Conservation (phyloP, 2,888 invertebrate species). For the Ichneumoninae sp. region DNA sequence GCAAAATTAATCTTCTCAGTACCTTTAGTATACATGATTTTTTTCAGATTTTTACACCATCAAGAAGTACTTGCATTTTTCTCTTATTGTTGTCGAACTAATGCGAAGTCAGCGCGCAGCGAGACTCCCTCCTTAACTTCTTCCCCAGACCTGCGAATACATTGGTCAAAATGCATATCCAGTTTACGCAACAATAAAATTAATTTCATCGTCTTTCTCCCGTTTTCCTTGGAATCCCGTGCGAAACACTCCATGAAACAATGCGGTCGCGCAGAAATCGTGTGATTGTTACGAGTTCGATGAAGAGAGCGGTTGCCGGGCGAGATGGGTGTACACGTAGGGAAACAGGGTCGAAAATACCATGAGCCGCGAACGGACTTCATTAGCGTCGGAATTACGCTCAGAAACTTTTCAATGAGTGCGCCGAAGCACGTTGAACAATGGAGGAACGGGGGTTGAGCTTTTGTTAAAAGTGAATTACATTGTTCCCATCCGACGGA, state of each 20-base stretch:
- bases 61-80: no score
- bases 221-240: neutral
- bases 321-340: neutral
- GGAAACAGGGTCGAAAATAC: conserved; percentile 2
- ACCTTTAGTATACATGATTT: no score
- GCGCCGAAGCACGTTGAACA: conserved; percentile 44
- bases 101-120: no score
- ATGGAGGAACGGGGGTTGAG: conserved; percentile 18
- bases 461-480: conserved; percentile 58
- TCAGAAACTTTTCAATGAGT: conserved; percentile 59
- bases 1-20: no score
- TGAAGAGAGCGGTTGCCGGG: conserved; percentile 11
- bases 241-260: neutral
- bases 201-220: neutral
- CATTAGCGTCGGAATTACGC: conserved; percentile 60
- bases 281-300: conserved; percentile 28
- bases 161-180: neutral
- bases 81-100: no score
- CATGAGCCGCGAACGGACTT: conserved; percentile 48
- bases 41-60: no score
- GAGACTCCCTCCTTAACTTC: neutral
- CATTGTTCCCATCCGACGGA: conserved; percentile 55
- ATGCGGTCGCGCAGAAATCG: conserved; percentile 13
- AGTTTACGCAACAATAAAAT: neutral
- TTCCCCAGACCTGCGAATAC: neutral